These are phyloP conservation scores for Porites evermanni DNA, from an alignment of 92 coral and sea anemone species.

Conservation along the genomic window DNA sequence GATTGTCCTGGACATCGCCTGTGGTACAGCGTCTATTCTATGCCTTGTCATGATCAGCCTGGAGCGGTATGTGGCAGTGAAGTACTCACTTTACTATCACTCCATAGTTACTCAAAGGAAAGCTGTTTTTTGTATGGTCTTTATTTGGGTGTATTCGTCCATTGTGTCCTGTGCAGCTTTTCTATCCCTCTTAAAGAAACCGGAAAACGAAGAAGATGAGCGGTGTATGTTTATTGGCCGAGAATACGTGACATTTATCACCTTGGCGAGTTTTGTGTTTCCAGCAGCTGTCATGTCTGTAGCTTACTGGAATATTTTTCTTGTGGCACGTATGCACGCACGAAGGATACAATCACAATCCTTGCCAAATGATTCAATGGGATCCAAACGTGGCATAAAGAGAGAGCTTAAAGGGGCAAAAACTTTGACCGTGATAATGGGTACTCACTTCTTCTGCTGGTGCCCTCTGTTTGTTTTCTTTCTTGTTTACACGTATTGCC, in stretches of 20 bases:
- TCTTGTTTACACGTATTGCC: constrained; percentile 67
- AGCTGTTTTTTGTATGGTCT: constrained; percentile 59
- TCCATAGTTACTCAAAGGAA: constrained; percentile 76
- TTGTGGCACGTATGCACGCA: constrained; percentile 80
- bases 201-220: constrained; percentile 32
- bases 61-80: constrained; percentile 92
- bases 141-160: constrained; percentile 86
- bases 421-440: constrained; percentile 89
- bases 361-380: constrained; percentile 11
- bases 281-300: constrained; percentile 78
- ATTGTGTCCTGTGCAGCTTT: constrained; percentile 71
- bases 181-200: constrained; percentile 49
- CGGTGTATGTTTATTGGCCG: constrained; percentile 82
- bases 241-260: constrained; percentile 71
- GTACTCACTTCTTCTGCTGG: constrained; percentile 90
- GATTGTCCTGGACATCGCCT: constrained; percentile 79
- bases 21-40: constrained; percentile 89
- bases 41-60: constrained; percentile 84
- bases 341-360: constrained; percentile 68
- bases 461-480: constrained; percentile 81
- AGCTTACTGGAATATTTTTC: constrained; percentile 81
- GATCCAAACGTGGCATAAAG: constrained; percentile 49
- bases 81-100: constrained; percentile 81
- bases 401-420: constrained; percentile 94
- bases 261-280: constrained; percentile 78